Percentiles rank a stretch among this genome's conserved stretches.
phyloP scores from a whole-genome alignment of 2,797 vertebrate genomes.

The Parauchenoglanis punctatus region DNA sequence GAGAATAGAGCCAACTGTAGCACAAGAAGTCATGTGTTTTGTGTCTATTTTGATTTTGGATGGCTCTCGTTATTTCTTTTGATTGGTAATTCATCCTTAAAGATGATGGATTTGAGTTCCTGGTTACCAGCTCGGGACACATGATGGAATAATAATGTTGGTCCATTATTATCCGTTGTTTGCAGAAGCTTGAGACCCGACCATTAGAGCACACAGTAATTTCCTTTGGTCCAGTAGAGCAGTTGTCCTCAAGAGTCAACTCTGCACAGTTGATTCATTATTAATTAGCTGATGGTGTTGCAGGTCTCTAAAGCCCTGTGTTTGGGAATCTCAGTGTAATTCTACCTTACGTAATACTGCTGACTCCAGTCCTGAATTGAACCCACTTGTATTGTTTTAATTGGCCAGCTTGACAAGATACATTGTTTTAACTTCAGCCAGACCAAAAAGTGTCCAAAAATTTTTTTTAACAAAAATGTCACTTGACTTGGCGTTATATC shows the following conservation, averaged over 20 bases:
- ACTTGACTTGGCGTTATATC: not conserved
- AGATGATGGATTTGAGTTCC: not conserved
- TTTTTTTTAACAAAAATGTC: not conserved
- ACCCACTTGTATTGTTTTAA: not conserved
- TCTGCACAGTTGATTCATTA: not conserved
- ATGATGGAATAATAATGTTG: not conserved
- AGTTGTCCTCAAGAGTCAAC: not conserved
- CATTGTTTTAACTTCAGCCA: not conserved
- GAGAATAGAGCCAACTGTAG: not conserved
- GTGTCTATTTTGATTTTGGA: not conserved
- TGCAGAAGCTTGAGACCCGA: not conserved
- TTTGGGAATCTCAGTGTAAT: not conserved
- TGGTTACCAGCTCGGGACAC: too few species aligned
- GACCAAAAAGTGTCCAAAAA: not conserved
- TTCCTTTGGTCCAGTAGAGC: not conserved
- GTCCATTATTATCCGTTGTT: too few species aligned
- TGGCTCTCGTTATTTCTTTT: not conserved
- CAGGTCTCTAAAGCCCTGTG: not conserved
- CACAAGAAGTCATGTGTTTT: not conserved
- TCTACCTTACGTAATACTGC: not conserved
- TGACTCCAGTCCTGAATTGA: not conserved
- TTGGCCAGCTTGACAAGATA: not conserved
- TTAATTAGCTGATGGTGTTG: not conserved
- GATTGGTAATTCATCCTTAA: not conserved
- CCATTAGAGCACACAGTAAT: not conserved